Conservation (phyloP, 2,888 invertebrate species). For the Odontomyia ornata region DNA sequence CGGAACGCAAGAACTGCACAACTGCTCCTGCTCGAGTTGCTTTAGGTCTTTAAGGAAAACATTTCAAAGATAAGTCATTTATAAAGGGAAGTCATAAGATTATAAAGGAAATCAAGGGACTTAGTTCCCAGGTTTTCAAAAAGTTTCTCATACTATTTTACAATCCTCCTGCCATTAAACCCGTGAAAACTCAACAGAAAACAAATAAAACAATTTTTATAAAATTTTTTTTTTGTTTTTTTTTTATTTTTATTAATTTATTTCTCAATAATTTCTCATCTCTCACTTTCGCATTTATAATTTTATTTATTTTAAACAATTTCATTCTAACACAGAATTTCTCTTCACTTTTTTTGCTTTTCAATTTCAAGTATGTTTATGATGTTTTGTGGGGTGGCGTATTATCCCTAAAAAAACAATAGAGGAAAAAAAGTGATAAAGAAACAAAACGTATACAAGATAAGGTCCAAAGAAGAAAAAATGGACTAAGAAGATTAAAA, state of each 20-base stretch:
- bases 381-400: slow-evolving; percentile 24
- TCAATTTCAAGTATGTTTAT: slow-evolving; percentile 1
- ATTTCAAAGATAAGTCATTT: too few relatives aligned
- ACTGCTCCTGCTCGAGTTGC: too few relatives aligned
- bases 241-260: slow-evolving; percentile 48
- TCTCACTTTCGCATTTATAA: background rate
- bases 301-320: slow-evolving; percentile 48
- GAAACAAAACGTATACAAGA: background rate
- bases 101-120: too few relatives aligned
- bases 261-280: slow-evolving; percentile 47
- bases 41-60: too few relatives aligned
- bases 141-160: too few relatives aligned
- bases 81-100: too few relatives aligned
- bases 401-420: background rate
- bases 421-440: background rate
- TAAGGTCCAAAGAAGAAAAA: background rate
- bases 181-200: too few relatives aligned
- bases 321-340: slow-evolving; percentile 48
- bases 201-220: background rate
- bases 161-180: too few relatives aligned
- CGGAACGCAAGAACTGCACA: too few relatives aligned
- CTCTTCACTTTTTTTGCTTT: background rate
- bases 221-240: slow-evolving; percentile 28
- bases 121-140: too few relatives aligned
- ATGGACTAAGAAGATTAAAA: background rate